Conservation (phyloP, 2,888 invertebrate genomes). For the Orthosia gothica region DNA sequence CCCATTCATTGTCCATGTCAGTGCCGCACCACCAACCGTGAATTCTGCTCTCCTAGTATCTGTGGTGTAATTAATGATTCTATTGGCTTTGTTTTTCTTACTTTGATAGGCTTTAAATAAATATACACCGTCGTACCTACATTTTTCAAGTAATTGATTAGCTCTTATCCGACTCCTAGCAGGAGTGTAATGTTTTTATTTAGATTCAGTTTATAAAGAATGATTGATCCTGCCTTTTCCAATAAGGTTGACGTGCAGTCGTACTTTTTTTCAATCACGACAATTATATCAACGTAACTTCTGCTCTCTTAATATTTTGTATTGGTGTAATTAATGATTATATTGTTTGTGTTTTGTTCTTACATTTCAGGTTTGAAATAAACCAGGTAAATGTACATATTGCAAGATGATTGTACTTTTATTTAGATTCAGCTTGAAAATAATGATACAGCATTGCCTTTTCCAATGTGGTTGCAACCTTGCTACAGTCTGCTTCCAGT, state of each 20-base stretch:
- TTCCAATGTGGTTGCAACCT: background rate
- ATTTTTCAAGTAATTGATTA: no score
- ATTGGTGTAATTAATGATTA: no score
- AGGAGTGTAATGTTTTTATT: no score
- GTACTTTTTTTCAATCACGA: no score
- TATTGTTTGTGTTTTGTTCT: no score
- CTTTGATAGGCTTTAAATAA: background rate
- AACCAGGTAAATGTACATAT: background rate
- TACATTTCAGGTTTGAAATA: no score
- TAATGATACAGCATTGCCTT: background rate
- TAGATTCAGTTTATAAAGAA: background rate
- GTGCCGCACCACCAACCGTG: constrained; percentile 32
- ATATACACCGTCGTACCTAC: no score
- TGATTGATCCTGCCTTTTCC: background rate
- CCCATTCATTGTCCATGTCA: constrained; percentile 29
- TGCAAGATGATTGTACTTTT: background rate
- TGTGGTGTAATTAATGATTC: constrained; percentile 15
- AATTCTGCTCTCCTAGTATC: constrained; percentile 25
- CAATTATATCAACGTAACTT: no score
- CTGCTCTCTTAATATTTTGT: no score
- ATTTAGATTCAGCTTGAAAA: background rate
- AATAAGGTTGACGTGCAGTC: background rate
- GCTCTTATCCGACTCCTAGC: no score
- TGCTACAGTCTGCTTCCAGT: background rate
- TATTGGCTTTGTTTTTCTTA: background rate